phyloP scores from a whole-genome alignment of 2,797 vertebrate genomes.

The Enteromius afrohamiltoni region DNA sequence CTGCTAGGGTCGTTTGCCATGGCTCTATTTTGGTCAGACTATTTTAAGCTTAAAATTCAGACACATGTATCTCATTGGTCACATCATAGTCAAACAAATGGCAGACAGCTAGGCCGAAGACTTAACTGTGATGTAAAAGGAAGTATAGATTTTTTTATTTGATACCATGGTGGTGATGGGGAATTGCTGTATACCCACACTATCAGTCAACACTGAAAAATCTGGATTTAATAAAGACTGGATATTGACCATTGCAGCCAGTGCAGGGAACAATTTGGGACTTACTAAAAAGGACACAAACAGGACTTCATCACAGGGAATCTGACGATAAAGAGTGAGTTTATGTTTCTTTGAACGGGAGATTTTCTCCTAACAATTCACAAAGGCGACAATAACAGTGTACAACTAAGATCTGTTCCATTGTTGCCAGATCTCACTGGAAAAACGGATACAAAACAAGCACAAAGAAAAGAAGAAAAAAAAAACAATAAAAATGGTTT shows the following conservation, averaged over 20 bases:
- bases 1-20: background rate
- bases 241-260: background rate
- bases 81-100: background rate
- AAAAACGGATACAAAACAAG: background rate
- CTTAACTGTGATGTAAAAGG: background rate
- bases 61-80: background rate
- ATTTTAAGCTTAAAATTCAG: conserved; percentile 20
- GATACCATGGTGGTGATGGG: conserved; percentile 11
- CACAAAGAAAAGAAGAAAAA: background rate
- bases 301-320: background rate
- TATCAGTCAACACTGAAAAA: background rate
- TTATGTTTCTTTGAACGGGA: background rate
- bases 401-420: background rate
- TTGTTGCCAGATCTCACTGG: background rate
- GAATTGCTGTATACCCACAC: conserved; percentile 7
- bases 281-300: conserved; percentile 2
- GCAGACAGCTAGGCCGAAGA: background rate
- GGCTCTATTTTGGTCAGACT: conserved; percentile 9
- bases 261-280: background rate
- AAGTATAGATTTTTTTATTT: background rate
- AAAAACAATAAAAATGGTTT: background rate
- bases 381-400: background rate
- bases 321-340: background rate
- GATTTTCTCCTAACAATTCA: background rate
- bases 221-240: background rate